A percentile compares a stretch with the other conserved stretches of the same genome.
Evolutionary conservation across 2,113 vertebrate genomes (phyloP).

Genomic region (Athene noctua): DNA sequence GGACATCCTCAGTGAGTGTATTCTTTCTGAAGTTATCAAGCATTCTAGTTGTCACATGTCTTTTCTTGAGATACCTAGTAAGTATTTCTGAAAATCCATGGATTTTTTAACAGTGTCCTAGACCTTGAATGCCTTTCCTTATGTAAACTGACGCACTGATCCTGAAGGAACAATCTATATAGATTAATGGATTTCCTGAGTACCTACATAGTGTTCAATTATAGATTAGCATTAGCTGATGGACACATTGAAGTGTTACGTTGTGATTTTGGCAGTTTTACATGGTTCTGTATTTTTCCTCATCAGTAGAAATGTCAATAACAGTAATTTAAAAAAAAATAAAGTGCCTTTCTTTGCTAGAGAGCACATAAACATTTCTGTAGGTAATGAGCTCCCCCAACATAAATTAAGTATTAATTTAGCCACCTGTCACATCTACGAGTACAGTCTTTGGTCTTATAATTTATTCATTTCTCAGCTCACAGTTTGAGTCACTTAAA

Average conservation of each 20-base stretch:
- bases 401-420: constrained; percentile 18
- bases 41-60: background rate
- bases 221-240: constrained; percentile 36
- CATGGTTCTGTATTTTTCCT: background rate
- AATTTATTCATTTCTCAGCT: constrained; percentile 34
- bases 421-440: background rate
- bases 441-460: background rate
- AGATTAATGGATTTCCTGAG: constrained; percentile 44
- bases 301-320: background rate
- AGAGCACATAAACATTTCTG: background rate
- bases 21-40: background rate
- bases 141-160: constrained; percentile 35
- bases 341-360: background rate
- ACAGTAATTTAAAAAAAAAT: background rate
- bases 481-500: background rate
- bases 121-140: constrained; percentile 12
- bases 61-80: background rate
- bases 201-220: constrained; percentile 8
- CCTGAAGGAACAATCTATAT: constrained; percentile 22
- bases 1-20: background rate
- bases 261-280: background rate
- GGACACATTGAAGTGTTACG: background rate
- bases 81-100: background rate
- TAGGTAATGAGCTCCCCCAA: background rate
- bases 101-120: background rate